phyloP scores from a whole-genome alignment of 2,797 vertebrate genomes.

The Hybognathus amarus region DNA sequence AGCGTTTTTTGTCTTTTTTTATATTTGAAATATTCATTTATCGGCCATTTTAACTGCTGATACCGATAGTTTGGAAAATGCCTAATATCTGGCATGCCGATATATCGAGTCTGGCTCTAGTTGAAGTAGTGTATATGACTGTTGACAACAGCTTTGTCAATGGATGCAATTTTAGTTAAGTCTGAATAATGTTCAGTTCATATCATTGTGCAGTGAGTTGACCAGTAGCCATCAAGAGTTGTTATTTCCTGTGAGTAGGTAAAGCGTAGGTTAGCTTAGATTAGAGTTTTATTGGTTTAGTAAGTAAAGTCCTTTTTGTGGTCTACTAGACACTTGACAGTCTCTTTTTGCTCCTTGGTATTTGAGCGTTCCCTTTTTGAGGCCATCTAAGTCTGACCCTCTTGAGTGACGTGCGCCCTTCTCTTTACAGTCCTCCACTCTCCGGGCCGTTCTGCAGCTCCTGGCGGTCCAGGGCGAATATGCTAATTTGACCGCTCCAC shows the following conservation, averaged over 20 bases:
- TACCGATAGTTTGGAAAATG: no score
- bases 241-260: not conserved
- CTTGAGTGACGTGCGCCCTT: conserved; percentile 48
- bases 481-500: conserved; percentile 53
- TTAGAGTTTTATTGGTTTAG: not conserved
- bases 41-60: no score
- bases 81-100: no score
- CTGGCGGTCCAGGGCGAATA: conserved; percentile 61
- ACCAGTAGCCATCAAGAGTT: not conserved
- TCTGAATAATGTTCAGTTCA: not conserved
- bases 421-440: conserved; percentile 58
- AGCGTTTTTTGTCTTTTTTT: no score
- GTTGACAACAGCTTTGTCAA: not conserved
- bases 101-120: no score
- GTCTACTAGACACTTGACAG: not conserved
- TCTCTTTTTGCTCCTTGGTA: not conserved
- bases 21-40: no score
- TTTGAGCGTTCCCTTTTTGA: conserved; percentile 26
- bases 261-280: not conserved
- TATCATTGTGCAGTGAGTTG: no score
- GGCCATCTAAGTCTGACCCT: conserved; percentile 18
- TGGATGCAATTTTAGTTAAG: not conserved
- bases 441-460: conserved; percentile 58
- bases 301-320: not conserved
- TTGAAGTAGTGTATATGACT: not conserved